Evolutionary conservation across 2,888 invertebrate genomes (phyloP), one percentile per base, ranked within the genome.

Genomic region (Mimumesa dahlbomi): DNA sequence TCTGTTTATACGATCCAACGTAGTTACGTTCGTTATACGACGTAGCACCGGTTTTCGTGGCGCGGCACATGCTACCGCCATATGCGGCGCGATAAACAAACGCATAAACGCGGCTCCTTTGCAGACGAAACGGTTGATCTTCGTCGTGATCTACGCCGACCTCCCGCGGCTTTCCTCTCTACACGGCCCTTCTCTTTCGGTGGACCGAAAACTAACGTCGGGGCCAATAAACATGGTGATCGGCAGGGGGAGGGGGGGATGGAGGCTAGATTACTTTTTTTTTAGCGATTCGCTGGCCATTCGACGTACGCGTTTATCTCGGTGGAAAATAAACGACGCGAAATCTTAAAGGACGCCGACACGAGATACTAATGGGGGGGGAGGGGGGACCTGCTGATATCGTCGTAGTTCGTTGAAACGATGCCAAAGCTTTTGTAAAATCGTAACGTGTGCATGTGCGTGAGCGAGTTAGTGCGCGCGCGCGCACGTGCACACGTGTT

Each of bases 71-170:
- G 88, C 84, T 85, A 85, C 83, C 83, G 86, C 87, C 88, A 88
- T 87, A 88, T 88, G 88, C 82, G 86, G 84, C 75, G 84, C 81
- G 82, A 87, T 88, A 88, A 88, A 88, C 87, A 87, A 84, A 84
- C 81, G 79, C 79, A 52, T 76, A 77, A 84, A 75, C 78, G 85
- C 87, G 87, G 86, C 85, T 75, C 82, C 86, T 87, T 87, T 83
- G 81, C 81, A 49, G 52, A 18, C 62, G 5, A n/a, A 56, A 52
- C 56, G 36, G n/a, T 58, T 71, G 73, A 65, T 62, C 56, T 59
- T 62, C 70, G 16, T 0, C 53, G 59, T 56, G n/a, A n/a, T n/a
- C n/a, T n/a, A n/a, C n/a, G n/a, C 54, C 46, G 46, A 25, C 46
- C 58, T 25, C 50, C 50, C 75, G 53, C 57, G 50, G 45, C 34